Base-by-base conservation (phyloP, 1,140 invertebrate species). In the Aphis craccivora region DNA sequence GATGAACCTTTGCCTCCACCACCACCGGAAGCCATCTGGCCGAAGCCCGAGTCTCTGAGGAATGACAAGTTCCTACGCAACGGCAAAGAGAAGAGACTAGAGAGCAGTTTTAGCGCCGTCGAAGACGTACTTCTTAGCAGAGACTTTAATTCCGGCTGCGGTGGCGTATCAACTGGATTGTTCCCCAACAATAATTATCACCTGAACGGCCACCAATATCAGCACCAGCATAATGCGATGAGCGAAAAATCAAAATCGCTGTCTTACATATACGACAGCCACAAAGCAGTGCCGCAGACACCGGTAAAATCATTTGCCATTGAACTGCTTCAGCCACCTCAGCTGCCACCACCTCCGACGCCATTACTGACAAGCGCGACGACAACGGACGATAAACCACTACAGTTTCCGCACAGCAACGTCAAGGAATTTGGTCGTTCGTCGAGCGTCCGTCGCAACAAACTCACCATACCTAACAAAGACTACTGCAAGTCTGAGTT, bases 1-100 rank as follows among this genome's bases (percentile, higher is more conserved):
- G 97, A 97, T 94, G 97, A 97, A 94, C 97, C 97, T 11, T 95
- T 97, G 89, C 89, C 97, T n/a, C 97, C 97, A 6, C 97, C 97
- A 20, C 97, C 97, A 40, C 96, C 96, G 23, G 96, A 96, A 94
- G 95, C 88, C 0, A 93, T 89, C 25, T 93, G 90, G 84, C 81
- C 92, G 8, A 93, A 76, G 1, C 55, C 91, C 35, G 92, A 94
- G 48, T 51, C 81, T 5, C 60, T 94, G 48, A 89, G 25, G 18
- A 88, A 93, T 14, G 86, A 90, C 18, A 76, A 89, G n/a, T 89
- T 45, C 35, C 37, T 89, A 30, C 67, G 93, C 11, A 89, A 89
- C 18, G 81, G 81, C 22, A 93, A 86, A 23, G 91, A 93, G 35
- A 93, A 84, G 18, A 22, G 91, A 83, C 35, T 93, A 51, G 91